These are phyloP conservation scores for Bursaphelenchus okinawaensis DNA, from an alignment of 2,888 invertebrate species.

Conservation along the genomic window DNA sequence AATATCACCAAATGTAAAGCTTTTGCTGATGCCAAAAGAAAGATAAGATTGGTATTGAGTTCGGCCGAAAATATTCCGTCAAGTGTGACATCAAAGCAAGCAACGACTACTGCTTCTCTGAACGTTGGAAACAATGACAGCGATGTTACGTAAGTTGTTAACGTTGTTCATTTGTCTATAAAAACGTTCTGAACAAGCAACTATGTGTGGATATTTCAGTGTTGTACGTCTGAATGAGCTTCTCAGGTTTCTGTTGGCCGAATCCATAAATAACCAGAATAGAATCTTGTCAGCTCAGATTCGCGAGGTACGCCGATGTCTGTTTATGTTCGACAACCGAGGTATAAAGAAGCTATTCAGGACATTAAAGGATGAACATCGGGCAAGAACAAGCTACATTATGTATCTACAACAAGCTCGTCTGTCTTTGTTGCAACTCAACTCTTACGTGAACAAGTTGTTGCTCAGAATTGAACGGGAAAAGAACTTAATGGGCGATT, in stretches of 20 bases:
- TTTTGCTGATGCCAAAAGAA: constrained; percentile 74
- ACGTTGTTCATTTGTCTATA: too few relatives aligned
- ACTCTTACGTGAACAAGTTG: constrained; percentile 70
- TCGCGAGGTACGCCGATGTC: constrained; percentile 76
- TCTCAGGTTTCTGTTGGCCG: constrained; percentile 65
- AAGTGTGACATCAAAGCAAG: constrained; percentile 3
- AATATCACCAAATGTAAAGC: constrained; percentile 62
- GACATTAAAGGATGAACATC: constrained; percentile 72
- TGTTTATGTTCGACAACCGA: constrained; percentile 69
- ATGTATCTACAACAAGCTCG: constrained; percentile 76
- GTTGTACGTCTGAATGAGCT: constrained; percentile 41
- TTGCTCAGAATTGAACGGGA: constrained; percentile 58
- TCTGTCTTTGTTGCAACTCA: constrained; percentile 72
- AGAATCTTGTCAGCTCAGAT: constrained; percentile 73
- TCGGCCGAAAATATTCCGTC: constrained; percentile 65
- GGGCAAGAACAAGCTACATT: constrained; percentile 73
- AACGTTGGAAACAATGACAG: not conserved
- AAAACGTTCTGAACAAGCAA: not conserved
- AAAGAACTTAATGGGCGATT: constrained; percentile 41
- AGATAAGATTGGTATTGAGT: constrained; percentile 81
- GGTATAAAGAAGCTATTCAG: constrained; percentile 71
- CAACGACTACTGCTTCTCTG: not conserved
- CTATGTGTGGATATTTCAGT: not conserved
- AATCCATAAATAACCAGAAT: constrained; percentile 75
- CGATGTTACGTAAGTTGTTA: not conserved